Base-by-base conservation (phyloP, 1,140 invertebrate genomes). In the Cheumatopsyche charites region DNA sequence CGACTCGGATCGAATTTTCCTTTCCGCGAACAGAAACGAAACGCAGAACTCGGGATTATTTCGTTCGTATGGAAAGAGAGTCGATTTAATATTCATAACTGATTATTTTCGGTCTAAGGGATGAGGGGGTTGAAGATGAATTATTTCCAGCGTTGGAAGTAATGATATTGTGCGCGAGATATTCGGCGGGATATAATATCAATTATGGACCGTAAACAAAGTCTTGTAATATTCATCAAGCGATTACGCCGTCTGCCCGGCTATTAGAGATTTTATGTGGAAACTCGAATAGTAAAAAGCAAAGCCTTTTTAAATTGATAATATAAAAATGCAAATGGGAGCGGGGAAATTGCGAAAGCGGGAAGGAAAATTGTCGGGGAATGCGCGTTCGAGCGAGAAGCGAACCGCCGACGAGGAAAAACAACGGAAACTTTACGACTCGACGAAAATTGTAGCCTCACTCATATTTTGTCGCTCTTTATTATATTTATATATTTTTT, bases 241-340 rank as follows among this genome's bases (percentile, higher is more conserved):
- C 55, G 55, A 58, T 58, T 58, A 58, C 21, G 55, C 55, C 43
- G 43, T 47, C 43, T 47, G 55, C 21, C 23, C 21, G 55, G 21
- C 55, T 58, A 25, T 58, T 58, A 58, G 55, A 58, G 55, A 58
- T 58, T 58, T 58, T 58, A 58, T 58, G 55, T 19, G 55, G 21
- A 58, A 58, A 58, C 55, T 58, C 55, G 55, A 58, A 58, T 58
- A 58, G 55, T 58, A 58, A 58, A 58, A 58, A 58, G 55, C 55
- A 58, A 58, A 58, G 55, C 55, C 55, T 58, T 58, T 58, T 58
- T 58, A 58, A 58, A 58, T 58, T 58, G 55, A 58, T 58, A 58
- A 58, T 58, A 58, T 58, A 58, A 58, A 58, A 58, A 58, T 58
- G 55, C 55, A 58, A 58, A 58, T 58, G 55, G 55, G 21, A 13